Percentiles rank a stretch among this genome's conserved stretches.
phyloP scores from a whole-genome alignment of 1,140 invertebrate genomes.

The Anastrepha obliqua region DNA sequence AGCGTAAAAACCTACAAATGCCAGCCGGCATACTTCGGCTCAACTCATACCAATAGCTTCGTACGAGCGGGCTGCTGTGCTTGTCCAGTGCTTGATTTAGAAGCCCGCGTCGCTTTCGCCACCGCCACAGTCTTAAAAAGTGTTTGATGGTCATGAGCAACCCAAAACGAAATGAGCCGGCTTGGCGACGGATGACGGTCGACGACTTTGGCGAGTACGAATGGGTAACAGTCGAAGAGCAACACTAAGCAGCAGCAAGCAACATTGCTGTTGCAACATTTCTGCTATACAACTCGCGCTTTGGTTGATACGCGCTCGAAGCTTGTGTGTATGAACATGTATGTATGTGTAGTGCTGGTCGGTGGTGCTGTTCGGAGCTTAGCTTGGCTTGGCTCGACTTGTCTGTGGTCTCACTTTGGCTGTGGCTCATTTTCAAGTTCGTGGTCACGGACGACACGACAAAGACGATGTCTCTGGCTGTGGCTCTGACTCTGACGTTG shows the following conservation, averaged over 20 bases:
- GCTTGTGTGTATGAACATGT: neutral
- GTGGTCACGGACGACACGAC: slow-evolving; percentile 56
- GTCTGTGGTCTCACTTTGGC: slow-evolving; percentile 24
- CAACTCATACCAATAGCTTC: neutral
- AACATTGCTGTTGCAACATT: slow-evolving; percentile 45
- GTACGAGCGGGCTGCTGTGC: too few relatives aligned
- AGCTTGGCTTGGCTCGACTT: neutral
- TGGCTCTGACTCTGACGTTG: neutral
- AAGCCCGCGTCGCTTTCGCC: neutral
- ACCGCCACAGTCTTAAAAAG: neutral
- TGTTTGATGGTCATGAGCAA: slow-evolving; percentile 47
- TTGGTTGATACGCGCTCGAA: neutral
- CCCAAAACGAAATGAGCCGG: slow-evolving; percentile 26
- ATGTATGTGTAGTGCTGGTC: neutral
- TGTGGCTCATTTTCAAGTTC: slow-evolving; percentile 58
- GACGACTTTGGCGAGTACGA: neutral
- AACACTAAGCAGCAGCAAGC: neutral
- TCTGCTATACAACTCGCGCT: neutral
- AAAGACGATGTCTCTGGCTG: slow-evolving; percentile 27
- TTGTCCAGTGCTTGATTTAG: neutral
- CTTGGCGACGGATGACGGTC: slow-evolving; percentile 41
- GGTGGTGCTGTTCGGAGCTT: slow-evolving; percentile 4
- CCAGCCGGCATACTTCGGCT: slow-evolving; percentile 21
- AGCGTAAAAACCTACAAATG: neutral
- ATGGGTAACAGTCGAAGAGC: neutral